Evolutionary conservation across 2,113 vertebrate genomes (phyloP).

Genomic region (Hymenochirus boettgeri): DNA sequence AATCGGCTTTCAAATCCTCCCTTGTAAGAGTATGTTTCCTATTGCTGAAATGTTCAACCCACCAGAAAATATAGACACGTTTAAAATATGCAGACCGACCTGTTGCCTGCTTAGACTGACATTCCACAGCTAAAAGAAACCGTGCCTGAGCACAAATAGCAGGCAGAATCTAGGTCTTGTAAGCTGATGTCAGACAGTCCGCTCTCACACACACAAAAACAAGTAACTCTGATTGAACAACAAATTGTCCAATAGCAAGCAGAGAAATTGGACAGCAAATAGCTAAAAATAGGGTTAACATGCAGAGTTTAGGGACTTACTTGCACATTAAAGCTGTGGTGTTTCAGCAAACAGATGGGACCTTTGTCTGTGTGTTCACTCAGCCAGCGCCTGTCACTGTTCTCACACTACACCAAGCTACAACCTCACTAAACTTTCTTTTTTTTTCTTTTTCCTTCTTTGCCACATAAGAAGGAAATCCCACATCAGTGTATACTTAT

Average conservation of each 20-base stretch:
- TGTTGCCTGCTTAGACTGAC: constrained; percentile 51
- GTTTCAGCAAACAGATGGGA: constrained; percentile 6
- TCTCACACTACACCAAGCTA: constrained; percentile 37
- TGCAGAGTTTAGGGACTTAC: constrained; percentile 16
- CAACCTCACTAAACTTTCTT: constrained; percentile 17
- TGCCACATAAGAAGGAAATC: constrained; percentile 46
- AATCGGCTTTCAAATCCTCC: no score
- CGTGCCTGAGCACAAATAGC: constrained; percentile 17
- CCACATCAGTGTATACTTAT: constrained; percentile 28
- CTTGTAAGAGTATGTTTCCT: constrained; percentile 1
- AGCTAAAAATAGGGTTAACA: neutral
- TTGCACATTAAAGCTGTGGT: neutral
- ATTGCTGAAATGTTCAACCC: neutral
- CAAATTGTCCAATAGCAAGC: neutral
- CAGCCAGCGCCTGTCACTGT: constrained; percentile 30
- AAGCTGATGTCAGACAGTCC: neutral
- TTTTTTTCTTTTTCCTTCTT: constrained; percentile 43
- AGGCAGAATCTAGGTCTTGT: neutral
- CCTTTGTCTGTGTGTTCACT: constrained; percentile 18
- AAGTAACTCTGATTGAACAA: neutral
- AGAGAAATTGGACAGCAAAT: neutral
- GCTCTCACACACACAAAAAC: neutral
- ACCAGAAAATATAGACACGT: constrained; percentile 17
- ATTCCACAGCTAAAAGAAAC: constrained; percentile 51
- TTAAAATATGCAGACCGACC: constrained; percentile 47